phyloP scores from a whole-genome alignment of 2,113 vertebrate species.

The Pollimyrus isidori region DNA sequence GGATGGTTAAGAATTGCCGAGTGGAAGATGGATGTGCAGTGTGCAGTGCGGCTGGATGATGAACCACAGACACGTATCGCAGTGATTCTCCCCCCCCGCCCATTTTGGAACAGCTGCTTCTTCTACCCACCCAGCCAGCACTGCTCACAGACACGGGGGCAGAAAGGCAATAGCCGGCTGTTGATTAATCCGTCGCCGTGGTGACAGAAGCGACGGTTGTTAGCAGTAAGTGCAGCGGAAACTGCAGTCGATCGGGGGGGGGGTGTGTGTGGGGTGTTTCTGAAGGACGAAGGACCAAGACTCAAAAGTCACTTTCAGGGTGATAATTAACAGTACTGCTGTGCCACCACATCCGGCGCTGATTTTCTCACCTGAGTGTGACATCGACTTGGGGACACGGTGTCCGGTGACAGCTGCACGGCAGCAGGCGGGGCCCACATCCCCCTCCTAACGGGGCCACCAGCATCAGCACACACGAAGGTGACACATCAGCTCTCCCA shows the following conservation, averaged over 20 bases:
- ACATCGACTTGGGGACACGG: neutral
- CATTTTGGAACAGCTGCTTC: neutral
- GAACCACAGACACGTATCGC: neutral
- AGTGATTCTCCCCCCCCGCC: neutral
- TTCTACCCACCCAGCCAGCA: neutral
- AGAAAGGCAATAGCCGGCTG: neutral
- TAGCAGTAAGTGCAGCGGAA: neutral
- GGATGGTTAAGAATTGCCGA: neutral
- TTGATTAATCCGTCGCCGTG: neutral
- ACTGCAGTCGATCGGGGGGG: neutral
- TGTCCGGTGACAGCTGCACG: neutral
- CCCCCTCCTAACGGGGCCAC: neutral
- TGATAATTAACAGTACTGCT: neutral
- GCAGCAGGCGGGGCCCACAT: neutral
- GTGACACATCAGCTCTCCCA: neutral
- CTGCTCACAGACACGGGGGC: neutral
- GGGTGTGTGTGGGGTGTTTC: neutral
- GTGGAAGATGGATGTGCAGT: neutral
- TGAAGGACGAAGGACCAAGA: neutral
- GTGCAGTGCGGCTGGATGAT: neutral
- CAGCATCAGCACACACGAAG: neutral
- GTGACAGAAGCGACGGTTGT: neutral
- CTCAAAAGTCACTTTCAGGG: neutral
- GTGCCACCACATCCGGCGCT: neutral
- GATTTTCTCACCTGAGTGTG: neutral